phyloP scores from a whole-genome alignment of 2,113 vertebrate species.

The Notothenia rossii region DNA sequence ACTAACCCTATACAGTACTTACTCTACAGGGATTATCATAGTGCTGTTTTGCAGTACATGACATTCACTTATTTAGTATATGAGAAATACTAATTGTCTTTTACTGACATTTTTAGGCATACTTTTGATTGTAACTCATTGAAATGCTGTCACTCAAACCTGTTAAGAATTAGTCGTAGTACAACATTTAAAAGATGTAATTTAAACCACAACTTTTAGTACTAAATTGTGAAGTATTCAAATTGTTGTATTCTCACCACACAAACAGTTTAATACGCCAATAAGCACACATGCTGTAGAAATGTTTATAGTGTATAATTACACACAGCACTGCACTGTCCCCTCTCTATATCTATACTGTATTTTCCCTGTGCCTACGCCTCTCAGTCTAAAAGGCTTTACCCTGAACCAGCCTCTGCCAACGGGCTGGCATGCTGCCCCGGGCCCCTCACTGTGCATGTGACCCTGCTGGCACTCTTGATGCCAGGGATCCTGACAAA shows the following conservation, averaged over 20 bases:
- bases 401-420: constrained; percentile 69
- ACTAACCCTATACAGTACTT: not conserved
- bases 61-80: not conserved
- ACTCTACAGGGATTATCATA: not conserved
- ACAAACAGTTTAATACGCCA: not conserved
- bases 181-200: too few relatives aligned
- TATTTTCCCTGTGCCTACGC: constrained; percentile 34
- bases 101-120: not conserved
- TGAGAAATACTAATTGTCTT: not conserved
- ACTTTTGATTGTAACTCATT: not conserved
- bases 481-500: constrained; percentile 82
- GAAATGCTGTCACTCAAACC: not conserved
- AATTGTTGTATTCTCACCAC: not conserved
- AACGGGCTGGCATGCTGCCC: constrained; percentile 74
- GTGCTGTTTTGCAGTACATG: not conserved
- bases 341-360: not conserved
- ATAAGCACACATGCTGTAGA: not conserved
- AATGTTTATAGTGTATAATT: not conserved
- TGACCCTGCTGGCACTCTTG: constrained; percentile 77
- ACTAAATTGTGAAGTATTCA: not conserved
- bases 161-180: not conserved
- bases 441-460: constrained; percentile 73
- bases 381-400: constrained; percentile 59
- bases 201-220: too few relatives aligned
- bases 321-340: constrained; percentile 2